These are phyloP conservation scores for Nephrotoma flavescens DNA, from an alignment of 2,888 invertebrate genomes.

Conservation along the genomic window DNA sequence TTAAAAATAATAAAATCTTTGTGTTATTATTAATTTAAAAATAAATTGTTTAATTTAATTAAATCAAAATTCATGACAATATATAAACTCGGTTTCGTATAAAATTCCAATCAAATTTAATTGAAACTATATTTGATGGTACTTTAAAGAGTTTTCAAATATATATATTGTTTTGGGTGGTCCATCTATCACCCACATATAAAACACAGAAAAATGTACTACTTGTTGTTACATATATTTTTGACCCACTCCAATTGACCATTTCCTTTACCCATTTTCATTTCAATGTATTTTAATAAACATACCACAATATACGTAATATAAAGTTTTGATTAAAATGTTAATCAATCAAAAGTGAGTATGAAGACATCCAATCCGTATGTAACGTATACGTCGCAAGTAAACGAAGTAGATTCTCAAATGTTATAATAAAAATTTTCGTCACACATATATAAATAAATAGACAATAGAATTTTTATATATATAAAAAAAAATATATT, in stretches of 20 bases:
- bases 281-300: neutral
- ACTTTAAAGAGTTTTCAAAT: neutral
- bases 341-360: neutral
- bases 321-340: neutral
- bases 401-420: neutral
- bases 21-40: neutral
- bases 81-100: neutral
- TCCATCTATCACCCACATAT: neutral
- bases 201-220: neutral
- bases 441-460: neutral
- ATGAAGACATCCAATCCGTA: neutral
- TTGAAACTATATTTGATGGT: neutral
- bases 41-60: neutral
- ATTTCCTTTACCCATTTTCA: neutral
- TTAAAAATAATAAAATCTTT: neutral
- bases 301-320: neutral
- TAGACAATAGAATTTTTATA: neutral
- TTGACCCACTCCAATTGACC: neutral
- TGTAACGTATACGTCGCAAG: too few relatives aligned
- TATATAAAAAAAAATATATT: neutral
- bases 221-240: neutral
- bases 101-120: neutral
- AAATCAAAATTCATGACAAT: neutral
- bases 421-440: neutral
- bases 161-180: neutral